A percentile compares a stretch with the other conserved stretches of the same genome.
Conservation (phyloP, 2,888 invertebrate genomes). For the Arctia plantaginis region DNA sequence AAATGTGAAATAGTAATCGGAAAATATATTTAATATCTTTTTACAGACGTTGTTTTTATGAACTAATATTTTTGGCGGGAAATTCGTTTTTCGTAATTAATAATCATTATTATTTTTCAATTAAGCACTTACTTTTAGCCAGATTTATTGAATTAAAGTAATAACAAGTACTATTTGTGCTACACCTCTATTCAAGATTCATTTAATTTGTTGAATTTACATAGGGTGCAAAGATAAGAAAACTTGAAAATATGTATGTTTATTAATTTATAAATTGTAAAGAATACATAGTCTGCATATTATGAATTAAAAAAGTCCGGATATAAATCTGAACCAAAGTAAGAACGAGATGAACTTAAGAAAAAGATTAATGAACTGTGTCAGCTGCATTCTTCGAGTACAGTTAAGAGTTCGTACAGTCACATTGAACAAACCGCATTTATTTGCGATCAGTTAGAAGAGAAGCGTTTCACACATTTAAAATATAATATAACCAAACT, state of each 20-base stretch:
- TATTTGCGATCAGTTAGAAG: not conserved
- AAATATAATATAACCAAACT: not conserved
- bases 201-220: not conserved
- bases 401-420: constrained; percentile 60
- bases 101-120: not conserved
- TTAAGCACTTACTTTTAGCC: not conserved
- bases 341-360: constrained; percentile 14
- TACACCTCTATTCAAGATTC: not conserved
- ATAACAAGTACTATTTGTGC: not conserved
- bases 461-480: not conserved
- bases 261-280: not conserved
- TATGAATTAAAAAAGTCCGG: not conserved
- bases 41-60: not conserved
- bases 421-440: constrained; percentile 50
- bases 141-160: not conserved
- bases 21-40: not conserved
- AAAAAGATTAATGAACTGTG: constrained; percentile 55
- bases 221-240: not conserved
- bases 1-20: not conserved
- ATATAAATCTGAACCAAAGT: not conserved
- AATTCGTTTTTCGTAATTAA: not conserved
- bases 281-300: not conserved
- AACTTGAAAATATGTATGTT: not conserved
- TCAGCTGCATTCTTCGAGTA: constrained; percentile 64
- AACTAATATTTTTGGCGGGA: constrained; percentile 5